Conservation (phyloP, 2,113 vertebrate species). For the Pristiophorus japonicus region DNA sequence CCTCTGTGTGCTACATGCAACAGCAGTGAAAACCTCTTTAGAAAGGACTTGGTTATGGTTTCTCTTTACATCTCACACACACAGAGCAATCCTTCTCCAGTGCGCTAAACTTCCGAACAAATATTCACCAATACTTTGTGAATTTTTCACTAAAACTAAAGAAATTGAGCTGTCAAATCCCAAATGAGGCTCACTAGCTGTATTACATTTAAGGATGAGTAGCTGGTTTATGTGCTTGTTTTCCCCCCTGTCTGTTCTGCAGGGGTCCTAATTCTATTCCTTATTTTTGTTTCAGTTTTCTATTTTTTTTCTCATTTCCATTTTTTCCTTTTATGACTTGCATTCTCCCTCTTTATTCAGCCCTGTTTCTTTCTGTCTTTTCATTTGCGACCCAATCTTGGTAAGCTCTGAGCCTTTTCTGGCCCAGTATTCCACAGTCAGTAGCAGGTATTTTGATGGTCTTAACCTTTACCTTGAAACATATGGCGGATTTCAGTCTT, state of each 20-base stretch:
- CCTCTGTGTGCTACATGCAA: neutral
- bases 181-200: neutral
- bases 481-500: neutral
- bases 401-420: neutral
- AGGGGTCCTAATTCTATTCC: neutral
- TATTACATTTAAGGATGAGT: neutral
- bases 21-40: neutral
- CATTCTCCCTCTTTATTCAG: neutral
- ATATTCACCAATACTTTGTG: neutral
- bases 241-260: neutral
- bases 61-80: neutral
- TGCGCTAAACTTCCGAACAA: neutral
- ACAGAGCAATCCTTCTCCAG: neutral
- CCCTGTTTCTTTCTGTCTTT: neutral
- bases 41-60: too few relatives aligned
- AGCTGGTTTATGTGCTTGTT: neutral
- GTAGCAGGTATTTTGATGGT: neutral
- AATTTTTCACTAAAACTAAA: neutral
- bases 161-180: neutral
- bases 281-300: neutral
- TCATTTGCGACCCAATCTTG: neutral
- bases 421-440: neutral
- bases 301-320: neutral
- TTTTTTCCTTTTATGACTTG: neutral
- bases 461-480: neutral